Base-by-base conservation (phyloP, 1,140 invertebrate species). In the Ceratoteleas bidentatus region DNA sequence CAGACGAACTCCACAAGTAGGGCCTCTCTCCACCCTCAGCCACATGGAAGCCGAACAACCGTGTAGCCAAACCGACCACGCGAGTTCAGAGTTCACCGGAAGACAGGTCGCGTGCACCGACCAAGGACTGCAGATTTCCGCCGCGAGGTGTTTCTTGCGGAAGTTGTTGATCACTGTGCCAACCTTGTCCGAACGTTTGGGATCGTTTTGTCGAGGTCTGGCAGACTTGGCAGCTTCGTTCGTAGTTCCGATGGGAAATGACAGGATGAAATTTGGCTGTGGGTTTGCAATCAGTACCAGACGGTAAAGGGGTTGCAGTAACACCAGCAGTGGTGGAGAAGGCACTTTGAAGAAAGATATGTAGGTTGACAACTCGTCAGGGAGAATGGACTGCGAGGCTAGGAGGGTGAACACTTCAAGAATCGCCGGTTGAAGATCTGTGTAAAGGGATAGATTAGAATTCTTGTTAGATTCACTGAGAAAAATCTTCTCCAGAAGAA, bases 41-140 rank as follows among this genome's bases (percentile, higher is more conserved):
- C 92, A 92, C 87, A 93, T 85, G 43, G 94, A 91, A 13, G 92
- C 87, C 6, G 94, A 93, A 84, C 93, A 94, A 7, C 94, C 94
- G 14, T 93, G 92, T 40, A 92, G 85, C 93, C 94, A 94, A 43
- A 94, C 91, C 14, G 93, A 92, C 94, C 92, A 94, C 58, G 88
- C 90, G 62, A 92, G 84, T 85, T 91, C 92, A 11, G 87, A 90
- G 57, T 93, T 93, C 80, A 92, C 87, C 13, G 88, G 93, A 83
- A 92, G 58, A 73, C 89, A 93, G 16, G 85, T 85, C 61, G 92
- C 92, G 60, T 91, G 90, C 0, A 90, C 85, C 2, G 92, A 92
- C 93, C 93, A 93, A 0, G 91, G 91, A 57, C 91, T 93, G 38
- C 87, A 90, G 47, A 92, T 88, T 13, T 88, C 88, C 6, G 83